Evolutionary conservation across 2,888 invertebrate genomes (phyloP).

Genomic region (Lordiphosa fenestrarum): DNA sequence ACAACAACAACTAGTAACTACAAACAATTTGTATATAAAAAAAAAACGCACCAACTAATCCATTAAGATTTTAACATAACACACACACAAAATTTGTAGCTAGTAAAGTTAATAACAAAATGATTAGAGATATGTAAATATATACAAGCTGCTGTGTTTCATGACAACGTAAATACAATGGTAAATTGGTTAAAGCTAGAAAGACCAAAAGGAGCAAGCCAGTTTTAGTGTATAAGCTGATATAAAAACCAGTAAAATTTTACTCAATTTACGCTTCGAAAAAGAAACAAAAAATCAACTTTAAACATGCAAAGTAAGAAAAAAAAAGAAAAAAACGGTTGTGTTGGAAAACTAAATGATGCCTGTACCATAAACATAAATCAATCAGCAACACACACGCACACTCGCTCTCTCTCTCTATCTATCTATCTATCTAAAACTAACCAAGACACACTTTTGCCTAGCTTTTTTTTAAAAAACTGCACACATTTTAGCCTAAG

Average conservation of each 20-base stretch:
- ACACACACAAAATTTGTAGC: conserved; percentile 44
- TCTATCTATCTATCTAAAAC: background rate
- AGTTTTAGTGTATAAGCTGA: background rate
- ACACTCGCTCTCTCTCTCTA: no score
- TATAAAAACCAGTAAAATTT: background rate
- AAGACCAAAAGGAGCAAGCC: conserved; percentile 16
- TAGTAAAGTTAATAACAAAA: conserved; percentile 46
- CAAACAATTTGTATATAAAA: conserved; percentile 66
- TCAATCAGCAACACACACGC: conserved; percentile 1
- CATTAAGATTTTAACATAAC: conserved; percentile 66
- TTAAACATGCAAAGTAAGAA: conserved; percentile 47
- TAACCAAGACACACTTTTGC: conserved; percentile 2
- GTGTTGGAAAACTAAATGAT: conserved; percentile 61
- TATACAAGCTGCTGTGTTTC: conserved; percentile 70
- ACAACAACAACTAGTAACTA: conserved; percentile 33
- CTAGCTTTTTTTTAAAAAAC: conserved; percentile 15
- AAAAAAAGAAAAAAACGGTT: conserved; percentile 32
- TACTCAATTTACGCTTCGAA: conserved; percentile 6
- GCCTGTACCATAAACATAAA: conserved; percentile 45
- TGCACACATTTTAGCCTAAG: conserved; percentile 57
- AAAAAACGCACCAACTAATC: conserved; percentile 72
- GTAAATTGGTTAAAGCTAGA: conserved; percentile 30
- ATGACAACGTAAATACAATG: conserved; percentile 68
- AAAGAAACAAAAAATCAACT: conserved; percentile 18
- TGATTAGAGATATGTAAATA: conserved; percentile 55